Evolutionary conservation across 30 jellyfish, hydroid and myxozoan species (phyloP).

Genomic region (Pelagia noctiluca): DNA sequence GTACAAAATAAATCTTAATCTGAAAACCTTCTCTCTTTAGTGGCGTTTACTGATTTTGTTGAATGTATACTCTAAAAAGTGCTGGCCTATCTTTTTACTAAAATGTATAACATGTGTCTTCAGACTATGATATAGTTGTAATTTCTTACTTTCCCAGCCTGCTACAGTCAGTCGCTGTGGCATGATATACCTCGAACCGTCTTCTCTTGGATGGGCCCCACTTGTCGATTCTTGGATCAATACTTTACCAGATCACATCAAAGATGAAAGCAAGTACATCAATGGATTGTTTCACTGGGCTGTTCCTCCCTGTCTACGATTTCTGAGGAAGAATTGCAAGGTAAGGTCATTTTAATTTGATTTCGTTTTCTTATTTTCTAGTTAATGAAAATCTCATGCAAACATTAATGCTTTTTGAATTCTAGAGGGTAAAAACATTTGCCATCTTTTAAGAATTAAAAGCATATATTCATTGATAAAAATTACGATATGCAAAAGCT

Average conservation of each 20-base stretch:
- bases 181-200: constrained; percentile 96
- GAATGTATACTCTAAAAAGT: too few relatives aligned
- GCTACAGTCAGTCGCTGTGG: constrained; percentile 99
- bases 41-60: too few relatives aligned
- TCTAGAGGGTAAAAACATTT: too few relatives aligned
- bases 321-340: constrained; percentile 91
- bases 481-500: too few relatives aligned
- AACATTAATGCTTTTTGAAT: too few relatives aligned
- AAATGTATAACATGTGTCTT: too few relatives aligned
- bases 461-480: too few relatives aligned
- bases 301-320: constrained; percentile 84
- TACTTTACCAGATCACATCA: constrained; percentile 78
- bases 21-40: too few relatives aligned
- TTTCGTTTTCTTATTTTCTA: neutral
- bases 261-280: constrained; percentile 73
- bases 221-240: constrained; percentile 92
- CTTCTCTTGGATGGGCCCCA: constrained; percentile 99
- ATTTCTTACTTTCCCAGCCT: constrained; percentile 89
- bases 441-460: too few relatives aligned
- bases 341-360: constrained; percentile 44
- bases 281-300: constrained; percentile 91
- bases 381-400: neutral
- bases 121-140: too few relatives aligned
- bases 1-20: too few relatives aligned
- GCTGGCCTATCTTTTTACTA: too few relatives aligned